Conservation (phyloP, 2,797 vertebrate genomes). For the Pangasius mekongensis region DNA sequence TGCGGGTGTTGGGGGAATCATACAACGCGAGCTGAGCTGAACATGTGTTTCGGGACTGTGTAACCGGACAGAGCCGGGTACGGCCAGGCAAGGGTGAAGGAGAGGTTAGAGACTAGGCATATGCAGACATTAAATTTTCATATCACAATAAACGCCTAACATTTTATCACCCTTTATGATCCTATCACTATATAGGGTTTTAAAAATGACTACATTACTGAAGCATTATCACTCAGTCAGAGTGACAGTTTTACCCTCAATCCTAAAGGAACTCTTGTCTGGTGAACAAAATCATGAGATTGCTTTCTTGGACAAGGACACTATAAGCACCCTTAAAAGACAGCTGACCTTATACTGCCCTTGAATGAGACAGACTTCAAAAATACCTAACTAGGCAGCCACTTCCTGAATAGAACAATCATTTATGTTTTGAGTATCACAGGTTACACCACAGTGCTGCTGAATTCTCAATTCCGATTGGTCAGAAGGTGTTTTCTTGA, state of each 20-base stretch:
- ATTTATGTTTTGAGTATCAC: background rate
- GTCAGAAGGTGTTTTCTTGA: background rate
- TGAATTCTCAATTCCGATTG: background rate
- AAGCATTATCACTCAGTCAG: background rate
- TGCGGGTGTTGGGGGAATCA: constrained; percentile 22
- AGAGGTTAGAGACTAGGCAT: background rate
- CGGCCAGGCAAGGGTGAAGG: background rate
- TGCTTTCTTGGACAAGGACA: background rate
- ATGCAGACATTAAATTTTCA: constrained; percentile 8
- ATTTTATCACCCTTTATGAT: background rate
- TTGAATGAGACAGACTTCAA: background rate
- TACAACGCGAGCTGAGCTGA: background rate
- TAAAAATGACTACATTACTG: background rate
- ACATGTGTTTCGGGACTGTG: background rate
- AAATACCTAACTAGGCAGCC: background rate
- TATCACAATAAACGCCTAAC: background rate
- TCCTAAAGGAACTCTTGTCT: background rate
- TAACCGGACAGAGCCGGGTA: background rate
- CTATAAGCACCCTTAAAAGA: background rate
- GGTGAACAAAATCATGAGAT: background rate
- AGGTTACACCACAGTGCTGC: background rate
- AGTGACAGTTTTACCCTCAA: background rate
- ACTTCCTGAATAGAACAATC: background rate
- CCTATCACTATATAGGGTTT: background rate
- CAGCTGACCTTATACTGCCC: constrained; percentile 4